Conservation (phyloP, 1,140 invertebrate genomes). For the Drosophila novamexicana region DNA sequence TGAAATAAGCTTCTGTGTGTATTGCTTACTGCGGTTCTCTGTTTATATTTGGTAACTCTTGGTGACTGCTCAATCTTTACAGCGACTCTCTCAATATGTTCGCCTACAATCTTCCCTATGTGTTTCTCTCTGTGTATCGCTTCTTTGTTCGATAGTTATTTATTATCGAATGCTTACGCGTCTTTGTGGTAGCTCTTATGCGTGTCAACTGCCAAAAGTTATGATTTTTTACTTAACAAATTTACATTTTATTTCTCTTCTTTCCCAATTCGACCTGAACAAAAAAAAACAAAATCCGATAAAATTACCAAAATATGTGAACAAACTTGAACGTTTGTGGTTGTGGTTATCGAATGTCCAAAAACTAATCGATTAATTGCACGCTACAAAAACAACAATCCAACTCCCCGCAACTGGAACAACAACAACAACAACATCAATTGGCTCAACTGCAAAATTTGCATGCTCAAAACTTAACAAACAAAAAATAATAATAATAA, state of each 20-base stretch:
- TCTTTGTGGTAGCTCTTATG: conserved; percentile 31
- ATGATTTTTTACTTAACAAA: conserved; percentile 57
- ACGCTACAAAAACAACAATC: conserved; percentile 52
- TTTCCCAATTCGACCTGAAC: conserved; percentile 31
- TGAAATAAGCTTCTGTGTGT: conserved; percentile 21
- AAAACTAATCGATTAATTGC: conserved; percentile 77
- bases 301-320: conserved; percentile 7
- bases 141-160: conserved; percentile 7
- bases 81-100: conserved; percentile 4
- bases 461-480: conserved; percentile 46
- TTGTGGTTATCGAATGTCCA: conserved; percentile 73
- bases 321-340: conserved; percentile 51
- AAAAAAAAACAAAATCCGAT: conserved; percentile 16
- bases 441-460: conserved; percentile 58
- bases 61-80: conserved; percentile 19
- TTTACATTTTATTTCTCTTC: conserved; percentile 73
- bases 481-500: neutral
- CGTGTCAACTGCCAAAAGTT: conserved; percentile 50
- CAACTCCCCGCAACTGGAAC: conserved; percentile 15
- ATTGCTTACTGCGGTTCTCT: conserved; percentile 27
- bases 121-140: conserved; percentile 25
- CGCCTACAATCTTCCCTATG: neutral
- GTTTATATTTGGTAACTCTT: conserved; percentile 22
- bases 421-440: conserved; percentile 46
- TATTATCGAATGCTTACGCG: conserved; percentile 30